Base-by-base conservation (phyloP, 1,140 invertebrate genomes). In the Caenorhabditis briggsae region DNA sequence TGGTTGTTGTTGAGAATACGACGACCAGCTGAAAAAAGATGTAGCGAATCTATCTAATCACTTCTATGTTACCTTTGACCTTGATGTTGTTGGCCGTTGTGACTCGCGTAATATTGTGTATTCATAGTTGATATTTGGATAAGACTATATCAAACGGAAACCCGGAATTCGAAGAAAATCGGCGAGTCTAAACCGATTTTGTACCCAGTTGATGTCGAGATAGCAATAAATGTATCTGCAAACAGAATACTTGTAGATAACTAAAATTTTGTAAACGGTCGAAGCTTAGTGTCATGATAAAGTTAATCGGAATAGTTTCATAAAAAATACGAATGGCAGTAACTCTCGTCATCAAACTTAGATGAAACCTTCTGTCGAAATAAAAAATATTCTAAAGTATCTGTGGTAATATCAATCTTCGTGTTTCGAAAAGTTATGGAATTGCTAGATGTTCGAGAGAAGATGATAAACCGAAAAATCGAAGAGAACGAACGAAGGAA, bases 131-230 rank as follows among this genome's bases (percentile, higher is more conserved):
- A 70, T 64, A 41, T 70, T 70, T 70, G 11, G 64, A 25, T 78
- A 78, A 78, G 70, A 78, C 43, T 78, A 78, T 78, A 78, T 78
- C 70, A 78, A 78, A 78, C 70, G 46, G 70, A 78, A 78, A 78
- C 70, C 70, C 70, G 70, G 70, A 78, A 78, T 50, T 78, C 33
- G 46, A 50, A 46, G n/a, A 78, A 78, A 78, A 78, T 78, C 70
- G 70, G 70, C 33, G 70, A 78, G 20, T 78, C 70, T 78, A 78
- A 78, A 78, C 70, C 70, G 70, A 78, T 78, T 78, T 78, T 78
- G 70, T 78, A 78, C 70, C 70, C 70, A 78, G 41, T 78, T 50
- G 33, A 50, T 50, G 70, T 53, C 23, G 70, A 78, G 70, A 78
- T 78, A 50, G 53, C 46, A 18, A 53, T 9, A 33, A 43, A 9